Evolutionary conservation across 2,888 invertebrate species (phyloP).

Genomic region (Cynaeus angustus): DNA sequence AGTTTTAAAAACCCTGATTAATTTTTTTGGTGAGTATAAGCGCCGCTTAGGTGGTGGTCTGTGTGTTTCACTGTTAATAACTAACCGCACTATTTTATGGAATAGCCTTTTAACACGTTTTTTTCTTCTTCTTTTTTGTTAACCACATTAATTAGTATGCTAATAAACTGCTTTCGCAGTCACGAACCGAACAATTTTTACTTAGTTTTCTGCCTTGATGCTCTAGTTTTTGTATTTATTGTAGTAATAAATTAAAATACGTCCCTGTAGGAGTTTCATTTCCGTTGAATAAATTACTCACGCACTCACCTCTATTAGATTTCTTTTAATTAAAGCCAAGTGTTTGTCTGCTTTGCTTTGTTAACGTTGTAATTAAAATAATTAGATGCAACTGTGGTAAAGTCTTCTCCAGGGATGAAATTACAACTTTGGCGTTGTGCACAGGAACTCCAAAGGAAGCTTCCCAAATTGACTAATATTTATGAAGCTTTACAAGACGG

Average conservation of each 20-base stretch:
- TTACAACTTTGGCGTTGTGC: slow-evolving; percentile 34
- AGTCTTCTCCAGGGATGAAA: slow-evolving; percentile 24
- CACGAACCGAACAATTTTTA: slow-evolving; percentile 3
- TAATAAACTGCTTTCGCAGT: slow-evolving; percentile 15
- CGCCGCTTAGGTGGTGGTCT: slow-evolving; percentile 8
- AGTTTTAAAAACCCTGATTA: slow-evolving; percentile 20
- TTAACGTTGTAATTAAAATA: slow-evolving; percentile 46
- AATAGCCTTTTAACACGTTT: slow-evolving; percentile 41
- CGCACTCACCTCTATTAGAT: slow-evolving; percentile 44
- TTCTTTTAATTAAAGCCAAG: slow-evolving; percentile 48
- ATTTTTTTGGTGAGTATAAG: slow-evolving; percentile 34
- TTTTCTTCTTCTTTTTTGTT: slow-evolving; percentile 15
- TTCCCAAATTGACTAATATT: slow-evolving; percentile 41
- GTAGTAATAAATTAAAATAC: slow-evolving; percentile 33
- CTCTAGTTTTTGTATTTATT: slow-evolving; percentile 35
- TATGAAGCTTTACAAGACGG: slow-evolving; percentile 38
- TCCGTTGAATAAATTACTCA: slow-evolving; percentile 43
- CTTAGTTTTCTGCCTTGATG: slow-evolving; percentile 11
- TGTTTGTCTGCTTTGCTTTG: slow-evolving; percentile 44
- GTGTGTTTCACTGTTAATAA: slow-evolving; percentile 40
- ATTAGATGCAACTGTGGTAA: slow-evolving; percentile 46
- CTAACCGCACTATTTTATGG: slow-evolving; percentile 31
- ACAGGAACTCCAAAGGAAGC: slow-evolving; percentile 12
- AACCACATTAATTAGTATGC: slow-evolving; percentile 25
- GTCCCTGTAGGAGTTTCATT: slow-evolving; percentile 34